Base-by-base conservation (phyloP, 2,888 invertebrate genomes). In the Ichneumoninae sp. region DNA sequence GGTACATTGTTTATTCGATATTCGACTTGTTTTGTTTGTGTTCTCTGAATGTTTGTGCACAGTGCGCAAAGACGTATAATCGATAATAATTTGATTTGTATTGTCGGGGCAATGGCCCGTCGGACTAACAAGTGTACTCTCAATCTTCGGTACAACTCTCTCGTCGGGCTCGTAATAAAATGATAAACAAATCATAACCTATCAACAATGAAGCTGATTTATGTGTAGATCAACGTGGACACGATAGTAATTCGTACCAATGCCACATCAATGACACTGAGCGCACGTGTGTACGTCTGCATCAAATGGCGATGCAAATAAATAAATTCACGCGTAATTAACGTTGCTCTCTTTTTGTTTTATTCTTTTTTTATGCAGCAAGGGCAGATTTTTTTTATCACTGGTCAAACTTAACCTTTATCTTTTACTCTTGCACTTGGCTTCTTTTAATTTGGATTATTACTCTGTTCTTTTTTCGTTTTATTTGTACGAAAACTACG, bases 151-250 rank as follows among this genome's bases (percentile, higher is more conserved):
- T 47, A 10, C 19, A 26, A 16, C 54, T 70, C 65, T 75, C 78
- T 81, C 82, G 44, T 74, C 22, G 3, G 4, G 22, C 57, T 36
- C 36, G 26, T 30, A 76, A 80, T 52, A 54, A 69, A 54, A 50
- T 74, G 80, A 84, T 84, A 80, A 79, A 84, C 79, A 71, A 79
- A 79, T 79, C 74, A 71, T 84, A 84, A 81, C 84, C 81, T 81
- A 84, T 79, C 71, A 81, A 66, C 80, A 80, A 77, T 54, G 68
- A n/a, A 26, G 30, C 36, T 50, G 60, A 60, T 60, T 40, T 62
- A 22, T 33, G 50, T 13, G 36, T 30, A 16, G 69, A 54, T 22
- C 44, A 57, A 66, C 52, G 52, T 54, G 68, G n/a, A 50, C 6
- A 76, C 54, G 19, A 16, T 36, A 40, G 26, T 76, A 22, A 33